These are phyloP conservation scores for Anguilla megastoma DNA, from an alignment of 2,797 vertebrate species.

Conservation along the genomic window DNA sequence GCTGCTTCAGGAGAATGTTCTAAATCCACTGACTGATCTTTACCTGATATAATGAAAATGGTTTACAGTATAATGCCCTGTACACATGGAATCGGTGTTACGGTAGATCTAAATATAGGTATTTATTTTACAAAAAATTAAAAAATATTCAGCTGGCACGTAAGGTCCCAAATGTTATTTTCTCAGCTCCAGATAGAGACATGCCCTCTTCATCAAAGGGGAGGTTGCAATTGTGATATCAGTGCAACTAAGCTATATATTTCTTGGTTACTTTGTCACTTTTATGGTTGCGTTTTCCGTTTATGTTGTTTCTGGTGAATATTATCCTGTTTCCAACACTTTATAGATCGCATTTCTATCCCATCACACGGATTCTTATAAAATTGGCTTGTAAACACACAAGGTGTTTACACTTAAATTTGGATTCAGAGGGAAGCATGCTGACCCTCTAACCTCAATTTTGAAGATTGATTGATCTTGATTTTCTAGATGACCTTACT, in stretches of 20 bases:
- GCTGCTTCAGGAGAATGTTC: neutral
- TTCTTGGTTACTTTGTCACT: conserved; percentile 23
- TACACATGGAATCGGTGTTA: neutral
- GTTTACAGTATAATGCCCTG: conserved; percentile 40
- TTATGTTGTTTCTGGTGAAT: conserved; percentile 17
- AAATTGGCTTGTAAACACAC: conserved; percentile 22
- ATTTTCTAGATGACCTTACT: conserved; percentile 24
- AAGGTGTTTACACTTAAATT: conserved; percentile 15
- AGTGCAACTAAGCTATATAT: neutral
- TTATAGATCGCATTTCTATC: conserved; percentile 29
- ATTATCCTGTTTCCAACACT: conserved; percentile 24
- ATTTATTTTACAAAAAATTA: neutral
- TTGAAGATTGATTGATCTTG: neutral
- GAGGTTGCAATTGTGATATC: conserved; percentile 14
- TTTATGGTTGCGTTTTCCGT: conserved; percentile 13
- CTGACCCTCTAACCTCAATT: conserved; percentile 18
- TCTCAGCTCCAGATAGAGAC: neutral
- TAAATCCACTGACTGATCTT: neutral
- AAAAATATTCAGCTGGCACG: neutral
- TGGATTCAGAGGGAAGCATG: conserved; percentile 1
- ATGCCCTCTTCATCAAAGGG: neutral
- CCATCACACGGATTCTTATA: conserved; percentile 18
- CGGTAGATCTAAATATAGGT: neutral
- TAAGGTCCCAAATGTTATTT: neutral
- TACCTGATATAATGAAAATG: conserved; percentile 71